phyloP scores from a whole-genome alignment of 2,888 invertebrate species.

The Coleophora deauratella region DNA sequence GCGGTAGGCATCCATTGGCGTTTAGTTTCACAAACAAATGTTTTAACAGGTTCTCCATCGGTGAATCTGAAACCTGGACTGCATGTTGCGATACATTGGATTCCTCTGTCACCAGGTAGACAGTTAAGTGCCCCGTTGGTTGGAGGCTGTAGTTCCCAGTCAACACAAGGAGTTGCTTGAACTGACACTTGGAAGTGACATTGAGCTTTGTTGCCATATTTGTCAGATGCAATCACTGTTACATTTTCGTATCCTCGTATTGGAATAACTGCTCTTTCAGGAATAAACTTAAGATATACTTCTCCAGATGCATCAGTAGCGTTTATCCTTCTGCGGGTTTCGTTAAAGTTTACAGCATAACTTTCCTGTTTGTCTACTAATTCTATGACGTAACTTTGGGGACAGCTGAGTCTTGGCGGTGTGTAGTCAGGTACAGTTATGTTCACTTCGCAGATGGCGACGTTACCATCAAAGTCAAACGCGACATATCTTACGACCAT shows the following conservation, averaged over 20 bases:
- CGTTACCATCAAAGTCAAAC: conserved; percentile 97
- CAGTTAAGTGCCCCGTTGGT: conserved; percentile 92
- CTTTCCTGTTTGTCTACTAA: conserved; percentile 91
- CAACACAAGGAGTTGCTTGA: conserved; percentile 94
- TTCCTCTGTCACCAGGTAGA: conserved; percentile 84
- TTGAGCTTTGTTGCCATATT: conserved; percentile 88
- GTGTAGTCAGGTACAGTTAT: conserved; percentile 96
- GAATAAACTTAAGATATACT: conserved; percentile 86
- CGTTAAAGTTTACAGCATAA: conserved; percentile 93
- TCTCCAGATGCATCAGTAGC: conserved; percentile 92
- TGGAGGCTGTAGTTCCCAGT: conserved; percentile 94
- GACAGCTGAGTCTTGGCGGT: conserved; percentile 91
- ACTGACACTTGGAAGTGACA: conserved; percentile 96
- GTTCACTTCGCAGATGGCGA: conserved; percentile 96
- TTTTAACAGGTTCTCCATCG: conserved; percentile 90
- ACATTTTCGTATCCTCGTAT: conserved; percentile 94
- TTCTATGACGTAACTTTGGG: conserved; percentile 95
- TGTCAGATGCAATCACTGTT: conserved; percentile 90
- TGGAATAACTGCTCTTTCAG: conserved; percentile 87
- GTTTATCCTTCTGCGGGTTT: conserved; percentile 88
- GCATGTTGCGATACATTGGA: conserved; percentile 93
- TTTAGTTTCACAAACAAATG: conserved; percentile 87
- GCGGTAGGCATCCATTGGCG: conserved; percentile 90
- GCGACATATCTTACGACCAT: conserved; percentile 96
- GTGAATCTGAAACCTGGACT: conserved; percentile 92